Percentiles rank a stretch among this genome's conserved stretches.
These are phyloP conservation scores for Folsomia manolachei DNA, from an alignment of 2,888 invertebrate genomes.

Conservation along the genomic window DNA sequence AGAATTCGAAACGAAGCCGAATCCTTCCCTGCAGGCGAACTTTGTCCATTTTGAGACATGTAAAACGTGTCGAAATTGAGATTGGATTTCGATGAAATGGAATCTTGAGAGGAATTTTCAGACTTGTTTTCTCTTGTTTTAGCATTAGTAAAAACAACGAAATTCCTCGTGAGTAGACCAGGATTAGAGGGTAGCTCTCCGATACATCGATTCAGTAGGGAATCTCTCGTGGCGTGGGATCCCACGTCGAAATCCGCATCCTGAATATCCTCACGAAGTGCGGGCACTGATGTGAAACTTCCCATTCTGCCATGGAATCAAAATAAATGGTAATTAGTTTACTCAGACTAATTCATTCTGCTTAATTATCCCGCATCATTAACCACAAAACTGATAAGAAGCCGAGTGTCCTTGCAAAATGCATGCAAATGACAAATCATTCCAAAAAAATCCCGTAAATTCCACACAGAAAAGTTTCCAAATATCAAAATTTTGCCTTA, in stretches of 20 bases:
- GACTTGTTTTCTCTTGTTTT: slow-evolving; percentile 25
- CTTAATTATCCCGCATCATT: no score
- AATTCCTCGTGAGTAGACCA: slow-evolving; percentile 54
- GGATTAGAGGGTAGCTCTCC: slow-evolving; percentile 57
- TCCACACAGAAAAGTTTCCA: no score
- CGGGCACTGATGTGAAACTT: slow-evolving; percentile 66
- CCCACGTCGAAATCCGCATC: slow-evolving; percentile 50
- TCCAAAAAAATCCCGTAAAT: neutral
- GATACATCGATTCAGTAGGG: slow-evolving; percentile 60
- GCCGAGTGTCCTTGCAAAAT: neutral
- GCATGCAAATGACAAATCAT: neutral
- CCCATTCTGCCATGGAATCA: slow-evolving; percentile 63
- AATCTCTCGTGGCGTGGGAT: slow-evolving; percentile 54
- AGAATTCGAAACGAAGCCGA: slow-evolving; percentile 61
- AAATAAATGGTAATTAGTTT: neutral
- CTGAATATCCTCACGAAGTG: slow-evolving; percentile 49
- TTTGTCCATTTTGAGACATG: no score
- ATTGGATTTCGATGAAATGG: no score
- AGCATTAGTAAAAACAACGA: slow-evolving; percentile 43
- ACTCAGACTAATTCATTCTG: no score
- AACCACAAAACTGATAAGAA: no score
- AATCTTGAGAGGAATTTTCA: neutral
- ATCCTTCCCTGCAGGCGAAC: slow-evolving; percentile 52
- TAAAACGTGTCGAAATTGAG: no score
- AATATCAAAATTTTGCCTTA: no score